Conservation (phyloP, 2,888 invertebrate genomes). For the Cryptosula pallasiana region DNA sequence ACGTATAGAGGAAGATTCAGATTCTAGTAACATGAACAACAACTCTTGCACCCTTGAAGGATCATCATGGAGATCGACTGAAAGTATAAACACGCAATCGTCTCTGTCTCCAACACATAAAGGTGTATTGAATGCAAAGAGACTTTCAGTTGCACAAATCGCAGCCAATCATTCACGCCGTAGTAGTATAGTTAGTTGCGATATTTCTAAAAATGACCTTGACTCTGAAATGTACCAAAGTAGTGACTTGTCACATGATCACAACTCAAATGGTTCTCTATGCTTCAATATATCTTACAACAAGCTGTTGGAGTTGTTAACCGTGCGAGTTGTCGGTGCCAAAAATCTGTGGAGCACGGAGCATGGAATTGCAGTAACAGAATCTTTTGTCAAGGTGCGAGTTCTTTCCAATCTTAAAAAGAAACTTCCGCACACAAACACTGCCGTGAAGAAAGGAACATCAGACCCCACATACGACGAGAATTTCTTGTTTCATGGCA, state of each 20-base stretch:
- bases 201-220: conserved; percentile 6
- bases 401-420: background rate
- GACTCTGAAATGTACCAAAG: conserved; percentile 18
- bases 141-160: conserved; percentile 4
- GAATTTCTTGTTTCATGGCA: background rate
- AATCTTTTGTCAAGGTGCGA: background rate
- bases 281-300: conserved; percentile 8
- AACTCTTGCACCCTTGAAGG: background rate
- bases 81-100: background rate
- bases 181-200: conserved; percentile 1
- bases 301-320: background rate
- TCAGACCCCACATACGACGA: conserved; percentile 3
- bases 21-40: background rate
- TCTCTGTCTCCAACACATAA: background rate
- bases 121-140: background rate
- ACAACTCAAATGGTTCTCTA: background rate
- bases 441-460: background rate
- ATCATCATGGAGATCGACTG: background rate
- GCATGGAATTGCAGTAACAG: background rate
- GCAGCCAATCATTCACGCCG: conserved; percentile 3
- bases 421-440: background rate
- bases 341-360: background rate
- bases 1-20: background rate
- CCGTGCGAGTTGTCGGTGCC: background rate
- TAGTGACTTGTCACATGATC: background rate